phyloP scores from a whole-genome alignment of 2,113 vertebrate genomes.

The Chaetops frenatus region DNA sequence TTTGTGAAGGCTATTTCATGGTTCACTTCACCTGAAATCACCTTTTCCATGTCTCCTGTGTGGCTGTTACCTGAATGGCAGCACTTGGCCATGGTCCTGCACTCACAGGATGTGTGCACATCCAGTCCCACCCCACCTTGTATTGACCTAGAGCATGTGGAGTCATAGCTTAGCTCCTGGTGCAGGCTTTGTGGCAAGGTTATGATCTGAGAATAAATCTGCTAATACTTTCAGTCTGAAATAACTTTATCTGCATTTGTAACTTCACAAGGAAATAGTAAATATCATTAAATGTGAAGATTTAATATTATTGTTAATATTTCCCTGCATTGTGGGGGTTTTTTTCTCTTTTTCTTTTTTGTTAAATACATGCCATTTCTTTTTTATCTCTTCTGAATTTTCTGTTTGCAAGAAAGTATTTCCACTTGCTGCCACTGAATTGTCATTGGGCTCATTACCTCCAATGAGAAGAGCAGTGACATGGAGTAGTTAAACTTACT shows the following conservation, averaged over 20 bases:
- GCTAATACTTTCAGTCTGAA: not conserved
- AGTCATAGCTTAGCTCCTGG: not conserved
- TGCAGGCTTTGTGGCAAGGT: not conserved
- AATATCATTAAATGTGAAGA: not conserved
- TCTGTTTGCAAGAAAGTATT: not conserved
- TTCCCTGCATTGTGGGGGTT: not conserved
- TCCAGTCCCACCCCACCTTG: not conserved
- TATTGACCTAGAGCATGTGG: not conserved
- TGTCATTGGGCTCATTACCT: not conserved
- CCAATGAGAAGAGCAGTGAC: not conserved
- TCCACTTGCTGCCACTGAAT: not conserved
- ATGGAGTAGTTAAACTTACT: not conserved
- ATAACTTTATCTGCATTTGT: not conserved
- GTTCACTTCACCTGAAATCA: not conserved
- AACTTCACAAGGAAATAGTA: not conserved
- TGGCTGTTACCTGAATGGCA: not conserved
- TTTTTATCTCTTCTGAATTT: not conserved
- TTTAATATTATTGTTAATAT: not conserved
- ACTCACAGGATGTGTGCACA: not conserved
- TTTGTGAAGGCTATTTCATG: not conserved
- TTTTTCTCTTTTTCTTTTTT: not conserved
- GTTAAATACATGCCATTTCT: not conserved
- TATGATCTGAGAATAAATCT: not conserved
- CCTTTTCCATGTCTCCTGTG: not conserved
- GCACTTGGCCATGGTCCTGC: not conserved